Evolutionary conservation across 2,888 invertebrate species (phyloP).

Genomic region (Mesochorus sp.): DNA sequence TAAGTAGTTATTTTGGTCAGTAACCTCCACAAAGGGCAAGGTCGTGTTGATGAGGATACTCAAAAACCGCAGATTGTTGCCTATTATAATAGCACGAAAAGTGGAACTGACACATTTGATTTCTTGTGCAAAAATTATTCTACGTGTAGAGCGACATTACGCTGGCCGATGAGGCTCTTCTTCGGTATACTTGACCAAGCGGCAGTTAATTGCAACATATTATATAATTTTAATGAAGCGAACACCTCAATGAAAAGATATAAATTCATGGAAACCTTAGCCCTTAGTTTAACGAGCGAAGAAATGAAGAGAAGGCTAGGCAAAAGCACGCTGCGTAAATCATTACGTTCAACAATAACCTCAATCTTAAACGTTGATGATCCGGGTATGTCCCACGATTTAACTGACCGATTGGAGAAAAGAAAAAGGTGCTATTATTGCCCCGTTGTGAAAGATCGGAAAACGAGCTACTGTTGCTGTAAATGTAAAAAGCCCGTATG

Average conservation of each 20-base stretch:
- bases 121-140: slow-evolving; percentile 25
- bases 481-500: too few species aligned
- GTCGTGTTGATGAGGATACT: neutral
- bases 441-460: too few species aligned
- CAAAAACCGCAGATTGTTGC: neutral
- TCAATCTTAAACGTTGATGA: too few species aligned
- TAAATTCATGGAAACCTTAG: too few species aligned
- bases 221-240: neutral
- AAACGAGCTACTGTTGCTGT: too few species aligned
- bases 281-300: too few species aligned
- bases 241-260: neutral
- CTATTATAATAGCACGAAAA: slow-evolving; percentile 20
- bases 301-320: too few species aligned
- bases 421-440: too few species aligned
- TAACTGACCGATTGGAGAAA: too few species aligned
- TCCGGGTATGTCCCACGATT: too few species aligned
- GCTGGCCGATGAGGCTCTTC: slow-evolving; percentile 31
- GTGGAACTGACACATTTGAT: slow-evolving; percentile 16
- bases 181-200: slow-evolving; percentile 34
- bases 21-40: neutral
- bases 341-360: too few species aligned
- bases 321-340: too few species aligned
- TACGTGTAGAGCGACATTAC: neutral
- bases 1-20: neutral
- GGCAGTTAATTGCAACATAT: neutral